Evolutionary conservation across 2,797 vertebrate species (phyloP).

Genomic region (Oryzias dopingdopingensis): DNA sequence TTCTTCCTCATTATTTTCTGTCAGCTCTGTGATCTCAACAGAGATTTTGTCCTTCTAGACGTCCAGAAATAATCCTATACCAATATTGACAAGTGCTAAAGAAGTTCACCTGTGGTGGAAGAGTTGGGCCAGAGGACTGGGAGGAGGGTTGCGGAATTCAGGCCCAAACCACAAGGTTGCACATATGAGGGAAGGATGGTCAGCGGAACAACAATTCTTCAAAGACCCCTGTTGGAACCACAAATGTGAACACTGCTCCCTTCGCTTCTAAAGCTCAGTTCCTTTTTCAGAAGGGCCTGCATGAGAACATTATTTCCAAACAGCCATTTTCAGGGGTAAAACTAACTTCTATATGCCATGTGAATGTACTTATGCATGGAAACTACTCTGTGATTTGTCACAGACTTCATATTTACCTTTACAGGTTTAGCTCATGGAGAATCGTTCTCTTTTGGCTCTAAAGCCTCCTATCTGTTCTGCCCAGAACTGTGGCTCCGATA

Average conservation of each 20-base stretch:
- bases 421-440: constrained; percentile 30
- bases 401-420: constrained; percentile 42
- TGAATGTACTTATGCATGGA: constrained; percentile 6
- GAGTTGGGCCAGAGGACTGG: constrained; percentile 48
- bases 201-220: constrained; percentile 64
- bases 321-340: constrained; percentile 49
- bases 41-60: constrained; percentile 65
- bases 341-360: constrained; percentile 33
- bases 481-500: constrained; percentile 38
- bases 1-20: constrained; percentile 71
- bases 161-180: constrained; percentile 57
- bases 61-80: constrained; percentile 77
- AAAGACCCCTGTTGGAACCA: constrained; percentile 60
- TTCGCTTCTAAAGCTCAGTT: constrained; percentile 33
- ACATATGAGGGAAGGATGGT: constrained; percentile 52
- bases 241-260: constrained; percentile 48
- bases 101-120: constrained; percentile 69
- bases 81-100: constrained; percentile 79
- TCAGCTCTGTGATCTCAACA: constrained; percentile 66
- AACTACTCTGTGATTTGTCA: constrained; percentile 26
- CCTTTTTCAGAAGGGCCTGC: constrained; percentile 71
- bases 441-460: constrained; percentile 33
- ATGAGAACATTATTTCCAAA: constrained; percentile 56
- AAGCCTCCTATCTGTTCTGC: constrained; percentile 44
- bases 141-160: constrained; percentile 63